Percentiles rank a stretch among this genome's conserved stretches.
Conservation (phyloP, 2,888 invertebrate genomes). For the Heteromyza rotundicornis region DNA sequence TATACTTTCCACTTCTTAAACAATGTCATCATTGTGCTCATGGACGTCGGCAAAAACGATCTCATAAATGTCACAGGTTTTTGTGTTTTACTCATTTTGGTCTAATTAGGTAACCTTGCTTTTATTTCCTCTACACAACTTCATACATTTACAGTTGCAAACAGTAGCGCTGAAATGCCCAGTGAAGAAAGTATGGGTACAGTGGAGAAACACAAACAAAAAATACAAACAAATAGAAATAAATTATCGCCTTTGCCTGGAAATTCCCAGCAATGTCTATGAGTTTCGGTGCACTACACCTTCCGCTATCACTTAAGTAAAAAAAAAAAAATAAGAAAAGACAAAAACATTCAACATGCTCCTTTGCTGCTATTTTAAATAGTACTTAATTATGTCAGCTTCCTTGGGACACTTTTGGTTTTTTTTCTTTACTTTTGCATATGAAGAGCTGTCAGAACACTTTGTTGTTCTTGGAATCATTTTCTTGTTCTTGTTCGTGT, state of each 20-base stretch:
- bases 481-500: neutral
- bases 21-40: neutral
- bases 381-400: neutral
- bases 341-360: too few species aligned
- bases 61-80: neutral
- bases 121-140: too few species aligned
- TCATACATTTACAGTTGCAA: too few species aligned
- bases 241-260: too few species aligned
- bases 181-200: too few species aligned
- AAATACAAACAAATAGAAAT: too few species aligned
- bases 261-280: too few species aligned
- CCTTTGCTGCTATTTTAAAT: neutral
- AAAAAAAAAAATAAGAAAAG: too few species aligned
- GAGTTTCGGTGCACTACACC: too few species aligned
- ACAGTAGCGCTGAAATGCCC: neutral
- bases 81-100: constrained; percentile 6
- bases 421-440: neutral
- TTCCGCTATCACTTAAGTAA: too few species aligned
- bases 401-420: neutral
- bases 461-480: neutral
- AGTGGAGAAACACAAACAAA: too few species aligned
- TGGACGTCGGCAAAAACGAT: neutral
- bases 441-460: neutral
- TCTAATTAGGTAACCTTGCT: constrained; percentile 5
- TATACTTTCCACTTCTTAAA: neutral